Conservation (phyloP, 2,113 vertebrate species). For the Hemicordylus capensis region DNA sequence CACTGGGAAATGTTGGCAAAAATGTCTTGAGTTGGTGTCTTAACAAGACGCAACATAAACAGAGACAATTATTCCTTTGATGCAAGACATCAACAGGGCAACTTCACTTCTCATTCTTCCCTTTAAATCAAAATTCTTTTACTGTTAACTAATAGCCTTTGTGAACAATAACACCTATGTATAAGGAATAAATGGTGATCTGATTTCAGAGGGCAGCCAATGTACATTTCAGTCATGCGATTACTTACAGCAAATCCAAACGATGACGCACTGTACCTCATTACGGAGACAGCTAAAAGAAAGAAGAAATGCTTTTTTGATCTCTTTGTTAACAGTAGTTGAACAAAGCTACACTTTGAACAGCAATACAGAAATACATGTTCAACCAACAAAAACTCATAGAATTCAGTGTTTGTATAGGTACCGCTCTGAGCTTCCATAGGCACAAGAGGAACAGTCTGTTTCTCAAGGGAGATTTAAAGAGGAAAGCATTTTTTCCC, state of each 20-base stretch:
- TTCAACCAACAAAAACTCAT: not conserved
- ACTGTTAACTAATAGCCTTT: not conserved
- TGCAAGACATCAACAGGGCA: not conserved
- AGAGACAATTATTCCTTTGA: slow-evolving; percentile 2
- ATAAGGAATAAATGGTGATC: not conserved
- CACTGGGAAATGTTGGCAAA: not conserved
- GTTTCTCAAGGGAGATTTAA: fast-evolving
- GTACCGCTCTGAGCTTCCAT: not conserved
- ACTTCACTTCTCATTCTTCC: not conserved
- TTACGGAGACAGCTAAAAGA: slow-evolving; percentile 93
- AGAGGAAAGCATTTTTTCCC: not conserved
- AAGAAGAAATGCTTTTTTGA: slow-evolving; percentile 51
- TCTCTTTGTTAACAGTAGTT: slow-evolving; percentile 26
- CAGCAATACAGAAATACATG: not conserved
- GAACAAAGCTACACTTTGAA: not conserved
- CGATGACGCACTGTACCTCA: slow-evolving; percentile 97
- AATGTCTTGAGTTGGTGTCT: not conserved
- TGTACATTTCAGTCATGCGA: slow-evolving; percentile 1
- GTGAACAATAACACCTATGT: not conserved
- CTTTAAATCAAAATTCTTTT: not conserved
- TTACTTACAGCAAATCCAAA: slow-evolving; percentile 99
- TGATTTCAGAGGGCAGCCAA: not conserved
- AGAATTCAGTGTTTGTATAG: not conserved
- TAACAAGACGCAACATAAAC: not conserved
- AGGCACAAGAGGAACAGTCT: not conserved